phyloP scores from a whole-genome alignment of 2,113 vertebrate genomes.

The Ceyx cyanopectus region DNA sequence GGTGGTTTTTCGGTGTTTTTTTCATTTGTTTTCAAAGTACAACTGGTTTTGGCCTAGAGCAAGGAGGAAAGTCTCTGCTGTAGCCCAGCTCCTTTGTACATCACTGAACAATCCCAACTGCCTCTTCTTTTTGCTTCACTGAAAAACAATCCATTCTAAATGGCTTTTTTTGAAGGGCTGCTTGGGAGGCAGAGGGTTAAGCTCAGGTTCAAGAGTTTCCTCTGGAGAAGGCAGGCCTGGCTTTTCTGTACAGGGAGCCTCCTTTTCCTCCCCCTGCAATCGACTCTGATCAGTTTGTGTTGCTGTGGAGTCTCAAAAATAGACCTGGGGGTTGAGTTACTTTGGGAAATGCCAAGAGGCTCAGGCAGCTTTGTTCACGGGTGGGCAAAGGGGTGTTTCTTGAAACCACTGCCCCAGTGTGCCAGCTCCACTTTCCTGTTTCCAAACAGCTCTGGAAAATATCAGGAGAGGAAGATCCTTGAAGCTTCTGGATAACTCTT shows the following conservation, averaged over 20 bases:
- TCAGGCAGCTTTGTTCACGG: neutral
- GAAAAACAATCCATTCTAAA: neutral
- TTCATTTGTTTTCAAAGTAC: neutral
- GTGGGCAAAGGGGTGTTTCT: neutral
- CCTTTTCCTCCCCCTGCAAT: neutral
- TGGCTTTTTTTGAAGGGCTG: neutral
- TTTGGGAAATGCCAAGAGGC: conserved; percentile 24
- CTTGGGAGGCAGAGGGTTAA: neutral
- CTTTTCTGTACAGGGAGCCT: neutral
- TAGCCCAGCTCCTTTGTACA: neutral
- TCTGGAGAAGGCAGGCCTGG: neutral
- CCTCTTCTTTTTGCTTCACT: neutral
- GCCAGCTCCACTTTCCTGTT: neutral
- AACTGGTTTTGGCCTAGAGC: neutral
- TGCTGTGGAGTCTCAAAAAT: conserved; percentile 10
- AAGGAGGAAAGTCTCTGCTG: neutral
- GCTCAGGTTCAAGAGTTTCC: neutral
- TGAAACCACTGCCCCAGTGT: neutral
- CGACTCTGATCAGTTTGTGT: neutral
- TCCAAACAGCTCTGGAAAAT: conserved; percentile 23
- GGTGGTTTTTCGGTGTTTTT: neutral
- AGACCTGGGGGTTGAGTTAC: neutral
- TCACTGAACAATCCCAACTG: neutral
- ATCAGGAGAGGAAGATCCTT: neutral
- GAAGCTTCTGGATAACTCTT: neutral